Percentiles rank a stretch among this genome's conserved stretches.
Conservation (phyloP, 1,140 invertebrate species). For the Matsumurasca onukii region DNA sequence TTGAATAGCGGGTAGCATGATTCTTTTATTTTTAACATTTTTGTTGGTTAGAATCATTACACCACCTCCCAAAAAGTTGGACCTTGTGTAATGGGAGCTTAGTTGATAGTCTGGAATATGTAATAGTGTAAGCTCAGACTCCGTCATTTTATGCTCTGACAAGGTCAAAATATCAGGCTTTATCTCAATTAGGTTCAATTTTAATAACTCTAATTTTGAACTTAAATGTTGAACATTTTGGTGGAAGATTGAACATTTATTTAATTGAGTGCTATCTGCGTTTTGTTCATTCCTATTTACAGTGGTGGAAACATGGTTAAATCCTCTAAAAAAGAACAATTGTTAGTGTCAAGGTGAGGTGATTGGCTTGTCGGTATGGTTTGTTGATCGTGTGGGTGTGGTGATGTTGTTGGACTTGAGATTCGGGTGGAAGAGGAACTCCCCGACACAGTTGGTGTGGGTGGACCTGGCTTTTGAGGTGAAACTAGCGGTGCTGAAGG, state of each 20-base stretch:
- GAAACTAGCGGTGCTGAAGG: too few species aligned
- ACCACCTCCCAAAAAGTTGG: neutral
- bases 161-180: constrained; percentile 6
- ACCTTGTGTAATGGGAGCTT: constrained; percentile 9
- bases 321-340: neutral
- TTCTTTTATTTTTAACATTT: constrained; percentile 7
- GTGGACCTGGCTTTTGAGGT: too few species aligned
- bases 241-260: constrained; percentile 13
- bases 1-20: constrained; percentile 6
- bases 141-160: constrained; percentile 12
- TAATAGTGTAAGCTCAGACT: constrained; percentile 10
- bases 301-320: neutral
- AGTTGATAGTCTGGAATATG: constrained; percentile 4
- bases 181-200: constrained; percentile 11
- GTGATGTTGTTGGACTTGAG: too few species aligned
- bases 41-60: constrained; percentile 14
- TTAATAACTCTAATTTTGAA: constrained; percentile 7
- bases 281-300: neutral
- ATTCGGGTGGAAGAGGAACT: too few species aligned
- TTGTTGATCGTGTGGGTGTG: too few species aligned
- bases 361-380: too few species aligned
- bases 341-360: neutral
- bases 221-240: constrained; percentile 21
- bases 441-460: too few species aligned
- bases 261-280: neutral